Base-by-base conservation (phyloP, 37 sponge, comb jelly and placozoan species). In the Chondrosia reniformis region DNA sequence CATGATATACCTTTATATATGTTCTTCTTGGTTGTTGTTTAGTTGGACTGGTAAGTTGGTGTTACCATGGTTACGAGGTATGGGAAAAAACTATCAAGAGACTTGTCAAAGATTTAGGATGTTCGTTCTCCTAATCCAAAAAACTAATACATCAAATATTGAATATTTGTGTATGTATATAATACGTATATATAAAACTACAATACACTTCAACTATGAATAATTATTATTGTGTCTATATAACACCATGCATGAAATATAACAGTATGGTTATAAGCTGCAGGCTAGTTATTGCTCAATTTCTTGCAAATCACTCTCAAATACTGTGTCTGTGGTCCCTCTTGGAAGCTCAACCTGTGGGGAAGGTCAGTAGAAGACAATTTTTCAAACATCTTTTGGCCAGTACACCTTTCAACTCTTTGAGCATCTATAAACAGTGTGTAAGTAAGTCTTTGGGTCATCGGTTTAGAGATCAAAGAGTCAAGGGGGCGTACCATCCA, bases 71-170 rank as follows among this genome's bases (percentile, higher is more conserved):
- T 15, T n/a, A 1, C 25, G 72, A 69, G 4, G 72, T 42, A 37
- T 69, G 72, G 72, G 4, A 40, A 4, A 4, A 24, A 40, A 39
- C 9, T 42, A 36, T 69, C 24, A 39, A 1, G 24, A 41, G 43
- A 69, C 36, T 69, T 17, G n/a, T 36, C n/a, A 38, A 69, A 40
- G 72, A 69, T 69, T 36, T 69, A 21, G 22, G 39, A 4, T 69
- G 72, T 39, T 3, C 3, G 27, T 2, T 56, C 27, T 3, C 27
- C 4, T 3, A 28, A 28, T 56, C n/a, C 58, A 56, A 49, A 49
- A 49, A 49, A 49, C 15, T 15, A 10, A 19, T 10, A 49, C 10
- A 49, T 49, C 15, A 49, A 49, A 17, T 49, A 49, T 49, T 49
- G 54, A 49, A 17, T 49, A 17, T 49, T 12, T 49, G 54, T 49